phyloP scores from a whole-genome alignment of 2,113 vertebrate species.

The Megaceryle maxima region DNA sequence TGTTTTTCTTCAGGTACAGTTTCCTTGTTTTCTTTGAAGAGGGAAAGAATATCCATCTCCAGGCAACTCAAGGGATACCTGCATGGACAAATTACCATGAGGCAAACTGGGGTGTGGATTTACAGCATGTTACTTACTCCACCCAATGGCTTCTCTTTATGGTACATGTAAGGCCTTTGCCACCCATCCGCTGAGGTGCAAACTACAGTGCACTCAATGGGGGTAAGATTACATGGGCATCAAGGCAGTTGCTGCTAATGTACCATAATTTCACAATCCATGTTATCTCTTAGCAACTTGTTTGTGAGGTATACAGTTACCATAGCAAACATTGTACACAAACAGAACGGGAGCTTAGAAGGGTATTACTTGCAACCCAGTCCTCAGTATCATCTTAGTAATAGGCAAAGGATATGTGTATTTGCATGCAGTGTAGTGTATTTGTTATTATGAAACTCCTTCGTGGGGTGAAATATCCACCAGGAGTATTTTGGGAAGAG shows the following conservation, averaged over 20 bases:
- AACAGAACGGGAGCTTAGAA: neutral
- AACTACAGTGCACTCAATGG: neutral
- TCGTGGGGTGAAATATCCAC: neutral
- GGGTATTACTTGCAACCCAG: neutral
- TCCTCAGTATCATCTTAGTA: neutral
- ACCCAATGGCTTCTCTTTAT: slow-evolving; percentile 7
- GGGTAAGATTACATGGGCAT: neutral
- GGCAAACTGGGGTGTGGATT: slow-evolving; percentile 40
- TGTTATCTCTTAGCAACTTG: slow-evolving; percentile 35
- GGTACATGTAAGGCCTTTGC: neutral
- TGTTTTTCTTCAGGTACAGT: neutral
- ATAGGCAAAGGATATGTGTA: neutral
- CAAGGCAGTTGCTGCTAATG: neutral
- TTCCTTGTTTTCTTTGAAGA: slow-evolving; percentile 27
- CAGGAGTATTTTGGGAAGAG: neutral
- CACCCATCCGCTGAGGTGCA: neutral
- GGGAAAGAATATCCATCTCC: slow-evolving; percentile 2
- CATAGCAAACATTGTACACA: neutral
- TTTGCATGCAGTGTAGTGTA: neutral
- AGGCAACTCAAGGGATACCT: neutral
- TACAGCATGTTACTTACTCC: neutral
- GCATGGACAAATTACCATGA: neutral
- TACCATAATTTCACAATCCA: slow-evolving; percentile 3
- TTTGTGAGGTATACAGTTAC: slow-evolving; percentile 6
- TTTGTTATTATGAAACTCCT: neutral